phyloP scores from a whole-genome alignment of 2,888 invertebrate species.

The Ochlodes sylvanus region DNA sequence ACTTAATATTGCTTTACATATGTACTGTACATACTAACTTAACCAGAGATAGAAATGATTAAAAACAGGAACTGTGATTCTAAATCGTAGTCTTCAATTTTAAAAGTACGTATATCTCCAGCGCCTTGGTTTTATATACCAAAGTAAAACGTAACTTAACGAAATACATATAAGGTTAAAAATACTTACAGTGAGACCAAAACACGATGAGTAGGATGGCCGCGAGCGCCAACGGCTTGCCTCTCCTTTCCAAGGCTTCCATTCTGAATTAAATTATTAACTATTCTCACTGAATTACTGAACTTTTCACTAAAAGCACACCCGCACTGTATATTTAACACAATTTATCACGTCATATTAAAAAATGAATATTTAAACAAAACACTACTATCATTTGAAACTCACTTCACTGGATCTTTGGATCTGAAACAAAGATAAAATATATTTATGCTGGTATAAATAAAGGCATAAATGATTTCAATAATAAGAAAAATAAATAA shows the following conservation, averaged over 20 bases:
- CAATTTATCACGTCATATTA: constrained; percentile 46
- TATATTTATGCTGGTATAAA: not conserved
- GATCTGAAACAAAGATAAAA: constrained; percentile 45
- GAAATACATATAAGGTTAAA: too few species aligned
- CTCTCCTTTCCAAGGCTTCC: constrained; percentile 78
- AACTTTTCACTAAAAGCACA: constrained; percentile 34
- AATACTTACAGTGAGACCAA: constrained; percentile 73
- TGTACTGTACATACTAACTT: too few species aligned
- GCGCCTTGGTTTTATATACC: too few species aligned
- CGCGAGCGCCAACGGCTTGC: constrained; percentile 55
- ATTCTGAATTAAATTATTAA: constrained; percentile 54
- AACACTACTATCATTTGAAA: not conserved
- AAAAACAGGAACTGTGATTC: too few species aligned
- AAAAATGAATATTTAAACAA: not conserved
- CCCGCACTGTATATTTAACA: constrained; percentile 24
- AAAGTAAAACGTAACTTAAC: too few species aligned
- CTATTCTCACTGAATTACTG: constrained; percentile 28
- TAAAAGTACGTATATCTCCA: too few species aligned
- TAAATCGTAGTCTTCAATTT: too few species aligned
- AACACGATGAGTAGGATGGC: constrained; percentile 66
- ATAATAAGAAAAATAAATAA: too few species aligned
- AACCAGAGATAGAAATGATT: too few species aligned
- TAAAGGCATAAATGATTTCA: too few species aligned
- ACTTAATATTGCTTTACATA: too few species aligned
- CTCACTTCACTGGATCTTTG: constrained; percentile 13